Conservation (phyloP, 2,888 invertebrate species). For the Caenorhabditis japonica region DNA sequence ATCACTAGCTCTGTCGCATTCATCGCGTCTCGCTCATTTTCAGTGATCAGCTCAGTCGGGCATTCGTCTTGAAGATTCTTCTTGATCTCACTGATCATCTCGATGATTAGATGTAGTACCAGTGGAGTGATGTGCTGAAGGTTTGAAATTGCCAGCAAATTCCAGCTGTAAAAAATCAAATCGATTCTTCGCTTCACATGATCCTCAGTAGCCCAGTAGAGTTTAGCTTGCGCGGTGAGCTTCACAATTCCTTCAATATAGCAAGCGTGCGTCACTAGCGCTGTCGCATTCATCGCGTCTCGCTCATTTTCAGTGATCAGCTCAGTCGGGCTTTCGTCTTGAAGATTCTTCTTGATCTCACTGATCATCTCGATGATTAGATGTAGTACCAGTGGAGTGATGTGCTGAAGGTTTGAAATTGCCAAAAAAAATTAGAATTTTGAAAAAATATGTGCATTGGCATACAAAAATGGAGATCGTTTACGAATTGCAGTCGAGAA, state of each 20-base stretch:
- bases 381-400: slow-evolving; percentile 10
- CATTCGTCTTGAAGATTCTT: background rate
- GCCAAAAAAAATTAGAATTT: no score
- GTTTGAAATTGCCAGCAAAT: no score
- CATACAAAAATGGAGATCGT: background rate
- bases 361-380: slow-evolving; percentile 2
- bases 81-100: background rate
- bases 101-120: slow-evolving; percentile 3
- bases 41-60: background rate
- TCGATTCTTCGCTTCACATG: slow-evolving; percentile 30
- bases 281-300: slow-evolving; percentile 3
- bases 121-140: no score
- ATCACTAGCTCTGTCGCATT: slow-evolving; percentile 1
- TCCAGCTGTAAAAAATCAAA: no score
- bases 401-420: slow-evolving; percentile 18
- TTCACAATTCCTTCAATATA: slow-evolving; percentile 12
- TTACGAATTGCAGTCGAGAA: slow-evolving; percentile 3
- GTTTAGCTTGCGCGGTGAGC: slow-evolving; percentile 3
- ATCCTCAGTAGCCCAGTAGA: slow-evolving; percentile 13
- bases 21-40: slow-evolving; percentile 8
- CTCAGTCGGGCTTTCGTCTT: background rate
- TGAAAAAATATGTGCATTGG: background rate
- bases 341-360: background rate
- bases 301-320: background rate
- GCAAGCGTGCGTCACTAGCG: slow-evolving; percentile 1